These are phyloP conservation scores for Corythornis vintsioides DNA, from an alignment of 2,113 vertebrate species.

Conservation along the genomic window DNA sequence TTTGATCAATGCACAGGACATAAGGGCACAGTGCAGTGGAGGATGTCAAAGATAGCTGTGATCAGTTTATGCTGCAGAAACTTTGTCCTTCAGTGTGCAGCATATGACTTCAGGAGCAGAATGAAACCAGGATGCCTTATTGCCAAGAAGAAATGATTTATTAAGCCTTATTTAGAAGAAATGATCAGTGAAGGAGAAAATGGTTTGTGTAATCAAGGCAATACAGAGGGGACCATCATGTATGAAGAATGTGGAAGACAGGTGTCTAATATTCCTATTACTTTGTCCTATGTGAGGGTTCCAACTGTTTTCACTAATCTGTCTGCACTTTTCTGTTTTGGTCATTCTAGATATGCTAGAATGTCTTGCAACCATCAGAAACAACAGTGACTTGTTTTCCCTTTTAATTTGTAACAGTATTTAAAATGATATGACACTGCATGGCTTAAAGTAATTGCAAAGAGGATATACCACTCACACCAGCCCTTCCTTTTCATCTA, in stretches of 20 bases:
- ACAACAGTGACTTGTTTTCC: neutral
- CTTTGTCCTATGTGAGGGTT: neutral
- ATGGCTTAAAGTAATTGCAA: neutral
- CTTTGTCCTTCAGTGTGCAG: neutral
- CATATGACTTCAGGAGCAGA: neutral
- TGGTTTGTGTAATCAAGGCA: neutral
- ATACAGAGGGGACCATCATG: neutral
- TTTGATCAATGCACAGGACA: neutral
- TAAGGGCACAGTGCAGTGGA: neutral
- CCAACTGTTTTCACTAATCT: neutral
- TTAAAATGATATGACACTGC: neutral
- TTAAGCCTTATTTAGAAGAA: neutral
- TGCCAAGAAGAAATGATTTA: neutral
- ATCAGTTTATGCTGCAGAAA: neutral
- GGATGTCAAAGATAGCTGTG: neutral
- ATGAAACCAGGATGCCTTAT: neutral
- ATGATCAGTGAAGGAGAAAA: neutral
- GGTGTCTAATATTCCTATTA: neutral
- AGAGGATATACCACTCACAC: neutral
- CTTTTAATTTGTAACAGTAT: neutral
- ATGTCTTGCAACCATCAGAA: neutral
- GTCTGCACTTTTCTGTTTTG: neutral
- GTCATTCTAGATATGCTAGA: neutral
- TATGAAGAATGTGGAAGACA: neutral
- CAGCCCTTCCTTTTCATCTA: neutral